These are phyloP conservation scores for Phoxinus dragarum DNA, from an alignment of 2,797 vertebrate species.

Conservation along the genomic window DNA sequence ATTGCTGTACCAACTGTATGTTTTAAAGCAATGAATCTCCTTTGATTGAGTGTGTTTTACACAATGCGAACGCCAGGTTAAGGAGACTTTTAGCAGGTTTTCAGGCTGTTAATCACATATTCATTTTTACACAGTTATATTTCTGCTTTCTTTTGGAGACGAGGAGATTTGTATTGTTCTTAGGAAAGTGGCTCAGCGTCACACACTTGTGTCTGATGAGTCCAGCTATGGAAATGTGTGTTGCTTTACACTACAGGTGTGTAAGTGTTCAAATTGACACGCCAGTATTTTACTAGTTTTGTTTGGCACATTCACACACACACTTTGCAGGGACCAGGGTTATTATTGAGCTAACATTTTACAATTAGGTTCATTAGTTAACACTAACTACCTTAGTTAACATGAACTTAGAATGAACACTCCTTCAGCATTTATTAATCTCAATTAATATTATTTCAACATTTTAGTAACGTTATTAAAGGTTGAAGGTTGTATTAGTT, in stretches of 20 bases:
- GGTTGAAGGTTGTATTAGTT: too few species aligned
- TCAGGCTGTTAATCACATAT: constrained; percentile 72
- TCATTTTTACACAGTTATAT: constrained; percentile 64
- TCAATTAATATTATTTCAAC: too few species aligned
- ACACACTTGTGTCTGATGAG: neutral
- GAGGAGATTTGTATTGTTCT: constrained; percentile 70
- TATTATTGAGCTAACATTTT: too few species aligned
- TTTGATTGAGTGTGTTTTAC: constrained; percentile 67
- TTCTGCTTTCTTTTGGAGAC: constrained; percentile 47
- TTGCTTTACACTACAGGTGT: neutral
- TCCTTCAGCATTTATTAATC: too few species aligned
- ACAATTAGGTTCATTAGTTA: too few species aligned
- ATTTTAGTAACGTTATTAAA: too few species aligned
- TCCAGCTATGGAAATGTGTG: neutral
- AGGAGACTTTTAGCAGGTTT: constrained; percentile 70
- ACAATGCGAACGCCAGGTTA: constrained; percentile 67
- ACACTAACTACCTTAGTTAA: too few species aligned
- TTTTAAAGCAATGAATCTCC: constrained; percentile 67
- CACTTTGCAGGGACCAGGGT: neutral
- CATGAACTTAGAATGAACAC: too few species aligned
- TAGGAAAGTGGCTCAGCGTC: constrained; percentile 48
- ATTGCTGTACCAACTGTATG: constrained; percentile 62
- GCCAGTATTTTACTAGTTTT: neutral
- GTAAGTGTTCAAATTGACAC: neutral
- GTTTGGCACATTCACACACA: too few species aligned